Conservation (phyloP, 2,113 vertebrate genomes). For the Rhizomys pruinosus region DNA sequence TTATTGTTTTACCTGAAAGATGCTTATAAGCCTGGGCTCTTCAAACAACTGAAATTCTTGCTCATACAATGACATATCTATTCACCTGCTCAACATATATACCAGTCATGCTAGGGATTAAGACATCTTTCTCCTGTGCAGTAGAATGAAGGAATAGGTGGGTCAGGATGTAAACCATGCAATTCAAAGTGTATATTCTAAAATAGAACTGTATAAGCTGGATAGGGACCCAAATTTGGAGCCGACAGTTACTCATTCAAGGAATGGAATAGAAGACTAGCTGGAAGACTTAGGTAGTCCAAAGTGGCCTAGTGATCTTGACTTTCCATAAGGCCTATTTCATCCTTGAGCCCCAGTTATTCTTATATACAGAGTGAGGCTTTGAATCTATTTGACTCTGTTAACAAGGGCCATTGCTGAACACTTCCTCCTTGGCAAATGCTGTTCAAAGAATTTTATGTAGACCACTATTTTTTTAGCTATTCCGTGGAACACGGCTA, state of each 20-base stretch:
- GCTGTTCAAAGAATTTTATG: not conserved
- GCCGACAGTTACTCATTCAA: not conserved
- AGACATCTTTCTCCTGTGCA: not conserved
- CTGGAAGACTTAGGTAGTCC: not conserved
- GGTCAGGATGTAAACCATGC: not conserved
- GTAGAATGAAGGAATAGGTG: fast-evolving
- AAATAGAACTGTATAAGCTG: not conserved
- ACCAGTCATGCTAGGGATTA: not conserved
- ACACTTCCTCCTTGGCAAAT: not conserved
- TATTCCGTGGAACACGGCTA: not conserved
- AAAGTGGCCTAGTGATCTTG: not conserved
- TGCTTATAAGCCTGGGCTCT: not conserved
- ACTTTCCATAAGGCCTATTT: not conserved
- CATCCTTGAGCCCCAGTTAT: not conserved
- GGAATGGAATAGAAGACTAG: not conserved
- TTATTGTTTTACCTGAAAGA: not conserved
- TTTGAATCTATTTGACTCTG: not conserved
- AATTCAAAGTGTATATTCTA: not conserved
- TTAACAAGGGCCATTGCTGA: not conserved
- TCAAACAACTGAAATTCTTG: not conserved
- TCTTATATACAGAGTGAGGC: not conserved
- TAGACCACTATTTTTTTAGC: not conserved
- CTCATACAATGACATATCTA: not conserved
- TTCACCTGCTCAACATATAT: not conserved
- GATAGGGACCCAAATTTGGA: not conserved